These are phyloP conservation scores for Oreonectes daqikongensis DNA, from an alignment of 2,797 vertebrate genomes.

Conservation along the genomic window DNA sequence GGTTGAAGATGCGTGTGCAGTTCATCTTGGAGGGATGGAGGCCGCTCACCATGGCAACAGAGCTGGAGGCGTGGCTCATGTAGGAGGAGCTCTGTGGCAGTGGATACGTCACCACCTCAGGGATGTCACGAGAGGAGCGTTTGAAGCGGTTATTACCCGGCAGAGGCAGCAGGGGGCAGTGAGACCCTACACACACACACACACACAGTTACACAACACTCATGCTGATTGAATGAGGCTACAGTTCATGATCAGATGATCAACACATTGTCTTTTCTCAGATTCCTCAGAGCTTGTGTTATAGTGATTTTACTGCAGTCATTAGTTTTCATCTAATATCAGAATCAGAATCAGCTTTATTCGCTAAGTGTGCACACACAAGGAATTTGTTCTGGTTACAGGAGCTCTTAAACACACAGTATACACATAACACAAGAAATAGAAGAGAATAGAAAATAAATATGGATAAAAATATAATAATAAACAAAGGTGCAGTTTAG, in stretches of 20 bases:
- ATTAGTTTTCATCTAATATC: too few relatives aligned
- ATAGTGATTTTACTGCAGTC: neutral
- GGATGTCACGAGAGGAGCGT: constrained; percentile 86
- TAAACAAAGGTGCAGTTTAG: too few relatives aligned
- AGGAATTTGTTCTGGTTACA: too few relatives aligned
- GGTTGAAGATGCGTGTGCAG: constrained; percentile 95
- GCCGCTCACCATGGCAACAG: constrained; percentile 96
- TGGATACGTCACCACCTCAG: constrained; percentile 92
- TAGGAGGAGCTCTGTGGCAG: constrained; percentile 86
- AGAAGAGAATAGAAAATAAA: too few relatives aligned
- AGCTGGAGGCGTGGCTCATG: constrained; percentile 85
- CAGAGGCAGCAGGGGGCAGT: constrained; percentile 90
- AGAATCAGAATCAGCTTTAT: too few relatives aligned
- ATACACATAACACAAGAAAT: too few relatives aligned
- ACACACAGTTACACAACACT: neutral
- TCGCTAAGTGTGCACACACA: too few relatives aligned
- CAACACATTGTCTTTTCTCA: too few relatives aligned
- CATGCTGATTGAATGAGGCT: neutral
- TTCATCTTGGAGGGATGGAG: constrained; percentile 96
- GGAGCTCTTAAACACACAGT: too few relatives aligned
- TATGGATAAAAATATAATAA: too few relatives aligned
- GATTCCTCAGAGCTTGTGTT: too few relatives aligned
- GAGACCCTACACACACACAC: constrained; percentile 75
- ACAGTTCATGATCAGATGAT: too few relatives aligned
- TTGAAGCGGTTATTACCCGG: constrained; percentile 87